Evolutionary conservation across 37 sponge, comb jelly and placozoan genomes (phyloP).

Genomic region (Oscarella lobularis): DNA sequence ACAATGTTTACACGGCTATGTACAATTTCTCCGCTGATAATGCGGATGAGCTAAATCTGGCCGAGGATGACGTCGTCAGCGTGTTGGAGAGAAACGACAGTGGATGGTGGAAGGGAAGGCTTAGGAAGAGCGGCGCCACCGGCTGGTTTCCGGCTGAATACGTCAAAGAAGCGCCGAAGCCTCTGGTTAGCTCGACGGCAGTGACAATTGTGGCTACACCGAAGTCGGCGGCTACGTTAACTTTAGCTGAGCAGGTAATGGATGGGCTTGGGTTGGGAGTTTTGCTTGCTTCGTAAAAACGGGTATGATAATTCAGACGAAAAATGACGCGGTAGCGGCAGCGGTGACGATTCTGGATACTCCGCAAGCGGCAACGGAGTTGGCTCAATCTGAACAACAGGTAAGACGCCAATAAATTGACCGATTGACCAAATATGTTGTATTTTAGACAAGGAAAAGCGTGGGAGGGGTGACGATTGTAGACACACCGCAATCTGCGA

Average conservation of each 20-base stretch:
- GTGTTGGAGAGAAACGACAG: not conserved
- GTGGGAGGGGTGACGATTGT: no score
- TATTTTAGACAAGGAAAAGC: no score
- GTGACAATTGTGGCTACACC: conserved; percentile 2
- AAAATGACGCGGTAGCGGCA: no score
- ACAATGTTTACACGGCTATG: not conserved
- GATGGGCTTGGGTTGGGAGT: no score
- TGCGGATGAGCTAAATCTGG: not conserved
- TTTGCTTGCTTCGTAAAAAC: no score
- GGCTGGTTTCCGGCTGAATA: conserved; percentile 6
- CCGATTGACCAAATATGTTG: no score
- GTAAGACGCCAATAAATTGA: no score
- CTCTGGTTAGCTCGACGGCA: not conserved
- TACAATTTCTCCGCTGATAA: not conserved
- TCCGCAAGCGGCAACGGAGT: no score
- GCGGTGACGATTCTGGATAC: no score
- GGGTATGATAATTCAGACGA: no score
- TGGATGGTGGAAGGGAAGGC: not conserved
- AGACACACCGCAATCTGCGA: no score
- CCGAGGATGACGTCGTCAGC: not conserved
- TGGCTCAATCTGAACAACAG: no score
- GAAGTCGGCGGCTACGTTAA: not conserved
- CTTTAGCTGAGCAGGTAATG: not conserved
- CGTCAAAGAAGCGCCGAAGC: not conserved
- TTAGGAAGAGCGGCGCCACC: not conserved